phyloP scores from a whole-genome alignment of 2,113 vertebrate genomes.

The Hippocampus comes region DNA sequence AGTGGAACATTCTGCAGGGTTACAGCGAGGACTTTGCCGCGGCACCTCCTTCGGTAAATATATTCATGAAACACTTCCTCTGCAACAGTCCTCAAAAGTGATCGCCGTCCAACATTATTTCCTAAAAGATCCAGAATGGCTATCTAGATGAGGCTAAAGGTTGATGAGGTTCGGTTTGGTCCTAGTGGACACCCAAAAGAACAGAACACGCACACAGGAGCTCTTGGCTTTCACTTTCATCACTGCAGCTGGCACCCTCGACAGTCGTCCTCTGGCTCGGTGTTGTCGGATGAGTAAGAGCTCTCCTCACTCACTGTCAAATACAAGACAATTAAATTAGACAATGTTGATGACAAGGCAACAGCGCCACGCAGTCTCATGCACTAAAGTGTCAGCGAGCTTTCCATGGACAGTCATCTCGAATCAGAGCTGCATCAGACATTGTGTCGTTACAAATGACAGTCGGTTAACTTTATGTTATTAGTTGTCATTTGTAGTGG shows the following conservation, averaged over 20 bases:
- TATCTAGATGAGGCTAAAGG: constrained; percentile 43
- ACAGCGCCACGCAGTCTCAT: neutral
- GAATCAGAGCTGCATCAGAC: too few relatives aligned
- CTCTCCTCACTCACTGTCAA: constrained; percentile 70
- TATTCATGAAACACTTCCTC: neutral
- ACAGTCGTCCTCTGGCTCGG: constrained; percentile 69
- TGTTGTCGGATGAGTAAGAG: constrained; percentile 69
- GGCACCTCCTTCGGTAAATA: neutral
- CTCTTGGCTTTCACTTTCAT: constrained; percentile 18
- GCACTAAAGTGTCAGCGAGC: too few relatives aligned
- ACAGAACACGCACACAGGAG: constrained; percentile 8
- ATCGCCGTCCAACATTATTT: constrained; percentile 10
- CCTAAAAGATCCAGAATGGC: constrained; percentile 11
- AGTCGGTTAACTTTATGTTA: too few relatives aligned
- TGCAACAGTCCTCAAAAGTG: neutral
- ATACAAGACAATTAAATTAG: constrained; percentile 32
- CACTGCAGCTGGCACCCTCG: constrained; percentile 69
- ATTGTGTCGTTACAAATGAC: too few relatives aligned
- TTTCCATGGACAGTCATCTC: too few relatives aligned
- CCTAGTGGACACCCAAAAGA: constrained; percentile 18
- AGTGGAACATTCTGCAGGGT: neutral
- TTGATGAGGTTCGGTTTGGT: constrained; percentile 43
- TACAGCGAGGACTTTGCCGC: constrained; percentile 28
- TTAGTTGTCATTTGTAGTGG: too few relatives aligned
- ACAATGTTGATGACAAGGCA: neutral